Evolutionary conservation across 2,888 invertebrate genomes (phyloP).

Genomic region (Ametastegia equiseti): DNA sequence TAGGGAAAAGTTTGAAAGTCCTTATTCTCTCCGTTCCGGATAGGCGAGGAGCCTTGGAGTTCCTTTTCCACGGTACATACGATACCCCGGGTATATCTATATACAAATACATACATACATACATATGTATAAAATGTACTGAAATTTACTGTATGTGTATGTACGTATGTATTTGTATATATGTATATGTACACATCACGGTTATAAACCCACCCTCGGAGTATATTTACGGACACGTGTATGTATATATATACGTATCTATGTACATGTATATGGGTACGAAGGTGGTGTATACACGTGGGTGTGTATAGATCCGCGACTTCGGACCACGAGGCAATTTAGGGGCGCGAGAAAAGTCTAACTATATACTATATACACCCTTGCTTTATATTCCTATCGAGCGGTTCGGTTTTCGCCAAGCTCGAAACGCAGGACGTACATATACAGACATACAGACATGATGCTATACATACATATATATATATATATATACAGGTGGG

Average conservation of each 20-base stretch:
- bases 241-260: neutral
- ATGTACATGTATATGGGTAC: neutral
- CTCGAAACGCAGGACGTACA: neutral
- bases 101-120: neutral
- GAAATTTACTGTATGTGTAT: no score
- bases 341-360: conserved; percentile 32
- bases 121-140: neutral
- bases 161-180: neutral
- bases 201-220: no score
- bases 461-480: no score
- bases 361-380: conserved; percentile 16
- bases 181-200: neutral
- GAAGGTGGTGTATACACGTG: neutral
- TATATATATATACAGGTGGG: no score
- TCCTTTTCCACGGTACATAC: neutral
- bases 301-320: neutral
- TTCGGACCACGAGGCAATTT: conserved; percentile 30
- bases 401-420: conserved; percentile 18
- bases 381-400: conserved; percentile 33
- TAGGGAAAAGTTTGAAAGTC: conserved; percentile 17
- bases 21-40: neutral
- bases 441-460: neutral
- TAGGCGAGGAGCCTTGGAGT: neutral
- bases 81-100: neutral
- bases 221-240: neutral